Conservation (phyloP, 2,113 vertebrate genomes). For the Otocyon megalotis region DNA sequence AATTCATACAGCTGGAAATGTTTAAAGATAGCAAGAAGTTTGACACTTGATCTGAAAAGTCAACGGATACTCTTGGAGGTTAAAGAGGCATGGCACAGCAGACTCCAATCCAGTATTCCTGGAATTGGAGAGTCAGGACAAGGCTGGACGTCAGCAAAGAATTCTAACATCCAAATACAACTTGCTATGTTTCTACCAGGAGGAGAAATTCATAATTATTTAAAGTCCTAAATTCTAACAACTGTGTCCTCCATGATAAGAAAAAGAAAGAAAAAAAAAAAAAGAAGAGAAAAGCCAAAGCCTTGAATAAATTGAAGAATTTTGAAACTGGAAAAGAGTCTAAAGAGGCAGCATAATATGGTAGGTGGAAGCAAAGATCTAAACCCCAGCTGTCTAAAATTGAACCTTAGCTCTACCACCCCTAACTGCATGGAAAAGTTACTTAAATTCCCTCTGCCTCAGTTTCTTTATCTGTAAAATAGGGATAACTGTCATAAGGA, state of each 20-base stretch:
- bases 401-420: not conserved
- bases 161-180: not conserved
- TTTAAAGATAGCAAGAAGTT: not conserved
- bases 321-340: not conserved
- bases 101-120: not conserved
- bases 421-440: not conserved
- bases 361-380: not conserved
- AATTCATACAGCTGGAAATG: not conserved
- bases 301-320: not conserved
- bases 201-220: not conserved
- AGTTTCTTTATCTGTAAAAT: not conserved
- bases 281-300: not conserved
- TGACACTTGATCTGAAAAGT: not conserved
- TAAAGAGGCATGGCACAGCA: not conserved
- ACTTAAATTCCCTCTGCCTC: not conserved
- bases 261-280: not conserved
- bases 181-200: not conserved
- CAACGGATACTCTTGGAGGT: not conserved
- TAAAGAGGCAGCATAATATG: not conserved
- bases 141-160: not conserved
- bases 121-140: not conserved
- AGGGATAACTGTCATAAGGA: not conserved
- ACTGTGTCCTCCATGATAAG: not conserved
- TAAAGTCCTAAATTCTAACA: not conserved
- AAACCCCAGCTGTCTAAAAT: not conserved